Percentiles rank a stretch among this genome's conserved stretches.
These are phyloP conservation scores for Sitodiplosis mosellana DNA, from an alignment of 1,140 invertebrate species.

Conservation along the genomic window DNA sequence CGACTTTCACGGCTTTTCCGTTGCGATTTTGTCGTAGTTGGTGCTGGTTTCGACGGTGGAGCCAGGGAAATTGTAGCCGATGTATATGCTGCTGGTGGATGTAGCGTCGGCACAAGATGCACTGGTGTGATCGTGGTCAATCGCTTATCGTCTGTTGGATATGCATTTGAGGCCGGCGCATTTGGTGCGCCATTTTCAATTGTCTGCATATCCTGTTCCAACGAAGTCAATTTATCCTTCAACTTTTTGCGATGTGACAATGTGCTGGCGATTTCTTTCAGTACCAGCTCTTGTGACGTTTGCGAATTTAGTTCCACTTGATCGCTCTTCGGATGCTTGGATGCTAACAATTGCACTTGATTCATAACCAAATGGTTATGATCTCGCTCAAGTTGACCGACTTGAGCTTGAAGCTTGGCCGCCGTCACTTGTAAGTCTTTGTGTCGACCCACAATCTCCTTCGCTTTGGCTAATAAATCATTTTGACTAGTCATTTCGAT, in stretches of 20 bases:
- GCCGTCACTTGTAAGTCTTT: constrained; percentile 79
- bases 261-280: constrained; percentile 70
- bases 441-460: constrained; percentile 79
- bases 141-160: constrained; percentile 32
- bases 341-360: constrained; percentile 47
- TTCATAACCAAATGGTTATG: constrained; percentile 45
- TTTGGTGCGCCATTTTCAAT: constrained; percentile 41
- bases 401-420: constrained; percentile 62
- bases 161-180: too few relatives aligned
- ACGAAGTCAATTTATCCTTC: constrained; percentile 51
- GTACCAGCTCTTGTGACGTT: constrained; percentile 54
- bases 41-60: constrained; percentile 24
- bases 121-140: constrained; percentile 27
- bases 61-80: constrained; percentile 15
- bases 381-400: constrained; percentile 42
- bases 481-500: constrained; percentile 67
- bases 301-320: constrained; percentile 38
- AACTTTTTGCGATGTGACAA: constrained; percentile 61
- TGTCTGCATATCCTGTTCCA: constrained; percentile 53
- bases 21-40: constrained; percentile 8
- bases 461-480: constrained; percentile 73
- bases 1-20: constrained; percentile 53
- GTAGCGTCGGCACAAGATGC: constrained; percentile 7
- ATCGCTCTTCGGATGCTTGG: constrained; percentile 33
- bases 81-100: constrained; percentile 3